Percentiles rank a stretch among this genome's conserved stretches.
These are phyloP conservation scores for Apogon talboti DNA, from an alignment of 2,797 vertebrate genomes.

Conservation along the genomic window DNA sequence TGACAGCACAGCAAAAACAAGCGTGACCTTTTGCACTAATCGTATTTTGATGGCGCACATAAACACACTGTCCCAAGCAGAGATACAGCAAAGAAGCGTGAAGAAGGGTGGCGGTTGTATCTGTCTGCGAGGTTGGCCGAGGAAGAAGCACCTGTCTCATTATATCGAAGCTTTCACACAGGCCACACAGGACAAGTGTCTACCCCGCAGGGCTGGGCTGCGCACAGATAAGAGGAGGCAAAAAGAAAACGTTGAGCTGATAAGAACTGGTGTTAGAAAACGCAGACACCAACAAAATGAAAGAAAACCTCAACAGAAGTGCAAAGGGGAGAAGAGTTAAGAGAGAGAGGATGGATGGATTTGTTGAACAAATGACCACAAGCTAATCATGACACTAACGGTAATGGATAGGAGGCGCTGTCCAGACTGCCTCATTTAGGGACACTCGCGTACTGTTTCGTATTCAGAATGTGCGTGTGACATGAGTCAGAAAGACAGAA, in stretches of 20 bases:
- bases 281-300: constrained; percentile 58
- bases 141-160: constrained; percentile 53
- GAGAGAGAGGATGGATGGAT: constrained; percentile 44
- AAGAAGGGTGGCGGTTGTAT: constrained; percentile 40
- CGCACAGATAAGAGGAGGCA: constrained; percentile 52
- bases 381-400: constrained; percentile 70
- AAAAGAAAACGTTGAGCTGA: constrained; percentile 44
- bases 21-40: constrained; percentile 53
- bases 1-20: constrained; percentile 54
- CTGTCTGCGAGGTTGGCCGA: constrained; percentile 29
- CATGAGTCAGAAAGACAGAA: constrained; percentile 36
- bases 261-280: constrained; percentile 58
- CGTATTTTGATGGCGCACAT: constrained; percentile 38
- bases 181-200: constrained; percentile 53
- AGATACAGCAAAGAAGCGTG: constrained; percentile 21
- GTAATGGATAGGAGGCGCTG: constrained; percentile 60
- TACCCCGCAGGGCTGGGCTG: constrained; percentile 21
- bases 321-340: constrained; percentile 14
- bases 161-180: constrained; percentile 17
- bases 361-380: constrained; percentile 57
- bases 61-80: constrained; percentile 28
- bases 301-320: constrained; percentile 36
- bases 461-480: constrained; percentile 27
- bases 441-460: constrained; percentile 64
- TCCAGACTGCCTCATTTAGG: constrained; percentile 68